A percentile compares a stretch with the other conserved stretches of the same genome.
phyloP scores from a whole-genome alignment of 2,888 invertebrate species.

The Eupsilia transversa region DNA sequence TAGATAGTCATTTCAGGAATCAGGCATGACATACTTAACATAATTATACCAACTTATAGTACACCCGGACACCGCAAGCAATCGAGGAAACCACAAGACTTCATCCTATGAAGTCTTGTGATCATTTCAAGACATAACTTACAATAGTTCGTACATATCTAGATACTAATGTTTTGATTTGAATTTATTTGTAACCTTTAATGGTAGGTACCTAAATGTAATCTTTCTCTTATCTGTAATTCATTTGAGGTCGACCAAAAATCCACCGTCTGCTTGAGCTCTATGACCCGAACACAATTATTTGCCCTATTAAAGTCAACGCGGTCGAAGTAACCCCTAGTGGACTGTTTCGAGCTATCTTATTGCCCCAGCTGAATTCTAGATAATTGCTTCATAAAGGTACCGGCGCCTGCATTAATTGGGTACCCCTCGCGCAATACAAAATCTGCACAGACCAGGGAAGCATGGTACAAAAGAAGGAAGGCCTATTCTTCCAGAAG shows the following conservation, averaged over 20 bases:
- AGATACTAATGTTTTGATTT: background rate
- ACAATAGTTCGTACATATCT: background rate
- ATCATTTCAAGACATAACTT: background rate
- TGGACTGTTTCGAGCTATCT: constrained; percentile 36
- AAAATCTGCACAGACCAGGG: too few relatives aligned
- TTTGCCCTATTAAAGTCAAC: constrained; percentile 47
- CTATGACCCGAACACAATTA: constrained; percentile 26
- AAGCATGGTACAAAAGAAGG: too few relatives aligned
- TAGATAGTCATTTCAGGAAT: background rate
- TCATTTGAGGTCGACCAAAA: constrained; percentile 16
- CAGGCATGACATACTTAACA: background rate
- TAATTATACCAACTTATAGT: background rate
- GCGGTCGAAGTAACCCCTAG: constrained; percentile 31
- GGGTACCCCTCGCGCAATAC: background rate
- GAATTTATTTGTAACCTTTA: background rate
- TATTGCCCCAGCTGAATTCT: constrained; percentile 23
- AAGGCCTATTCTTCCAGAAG: too few relatives aligned
- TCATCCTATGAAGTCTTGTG: too few relatives aligned
- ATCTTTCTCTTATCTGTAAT: constrained; percentile 27
- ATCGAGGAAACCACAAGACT: background rate
- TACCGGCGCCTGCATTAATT: constrained; percentile 28
- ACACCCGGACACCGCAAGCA: background rate
- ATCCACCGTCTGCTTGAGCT: constrained; percentile 7
- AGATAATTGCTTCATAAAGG: constrained; percentile 40
- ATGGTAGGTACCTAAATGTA: background rate